Evolutionary conservation across 2,888 invertebrate species (phyloP).

Genomic region (Ectobius pallidus): DNA sequence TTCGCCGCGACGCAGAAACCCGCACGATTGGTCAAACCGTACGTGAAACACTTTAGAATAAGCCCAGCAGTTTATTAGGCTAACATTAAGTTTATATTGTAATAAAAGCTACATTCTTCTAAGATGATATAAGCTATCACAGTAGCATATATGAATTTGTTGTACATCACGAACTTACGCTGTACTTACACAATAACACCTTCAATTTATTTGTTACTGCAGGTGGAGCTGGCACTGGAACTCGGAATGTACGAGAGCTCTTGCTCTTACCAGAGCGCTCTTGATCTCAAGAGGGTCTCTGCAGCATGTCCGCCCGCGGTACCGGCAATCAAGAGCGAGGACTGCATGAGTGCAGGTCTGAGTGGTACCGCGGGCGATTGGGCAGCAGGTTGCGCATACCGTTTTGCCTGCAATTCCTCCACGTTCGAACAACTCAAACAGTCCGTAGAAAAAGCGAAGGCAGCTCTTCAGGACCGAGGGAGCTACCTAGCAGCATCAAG

Average conservation of each 20-base stretch:
- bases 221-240: slow-evolving; percentile 20
- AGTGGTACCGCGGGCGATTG: slow-evolving; percentile 49
- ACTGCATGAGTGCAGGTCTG: slow-evolving; percentile 53
- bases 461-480: slow-evolving; percentile 77
- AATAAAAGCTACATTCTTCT: no score
- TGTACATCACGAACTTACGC: no score
- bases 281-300: slow-evolving; percentile 74
- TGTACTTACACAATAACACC: no score
- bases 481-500: slow-evolving; percentile 73
- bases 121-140: no score
- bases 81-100: no score
- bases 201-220: no score
- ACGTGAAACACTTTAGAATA: no score
- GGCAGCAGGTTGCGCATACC: slow-evolving; percentile 63
- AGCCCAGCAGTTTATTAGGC: no score
- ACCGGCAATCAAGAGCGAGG: slow-evolving; percentile 58
- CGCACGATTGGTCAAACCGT: no score
- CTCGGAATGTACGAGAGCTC: slow-evolving; percentile 86
- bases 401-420: slow-evolving; percentile 77
- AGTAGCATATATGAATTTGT: no score
- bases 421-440: slow-evolving; percentile 90
- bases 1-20: no score
- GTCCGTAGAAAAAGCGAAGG: slow-evolving; percentile 89
- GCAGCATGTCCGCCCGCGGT: slow-evolving; percentile 54
- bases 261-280: slow-evolving; percentile 86